Evolutionary conservation across 1,140 invertebrate species (phyloP).

Genomic region (Sweltsa coloradensis): DNA sequence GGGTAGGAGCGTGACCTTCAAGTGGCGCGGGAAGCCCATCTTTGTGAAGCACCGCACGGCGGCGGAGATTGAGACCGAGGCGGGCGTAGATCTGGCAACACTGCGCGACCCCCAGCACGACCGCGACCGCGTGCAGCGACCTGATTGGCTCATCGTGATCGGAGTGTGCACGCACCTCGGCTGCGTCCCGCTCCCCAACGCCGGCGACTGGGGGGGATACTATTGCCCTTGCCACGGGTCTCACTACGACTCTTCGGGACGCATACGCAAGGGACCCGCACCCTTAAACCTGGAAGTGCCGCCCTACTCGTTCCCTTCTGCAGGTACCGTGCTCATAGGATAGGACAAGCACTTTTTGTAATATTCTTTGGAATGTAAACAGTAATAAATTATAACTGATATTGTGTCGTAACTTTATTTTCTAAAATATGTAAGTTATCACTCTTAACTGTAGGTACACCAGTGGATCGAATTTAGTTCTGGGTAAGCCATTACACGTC

Average conservation of each 20-base stretch:
- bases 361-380: no score
- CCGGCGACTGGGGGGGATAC: slow-evolving; percentile 52
- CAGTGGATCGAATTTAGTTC: no score
- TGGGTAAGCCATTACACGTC: no score
- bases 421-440: no score
- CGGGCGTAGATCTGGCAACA: slow-evolving; percentile 33
- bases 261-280: slow-evolving; percentile 57
- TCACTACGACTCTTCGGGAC: slow-evolving; percentile 54
- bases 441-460: no score
- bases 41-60: slow-evolving; percentile 48
- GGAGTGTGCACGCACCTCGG: slow-evolving; percentile 63
- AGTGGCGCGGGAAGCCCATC: slow-evolving; percentile 58
- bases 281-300: slow-evolving; percentile 55
- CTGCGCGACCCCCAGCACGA: slow-evolving; percentile 51
- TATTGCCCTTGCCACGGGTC: slow-evolving; percentile 64
- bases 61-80: slow-evolving; percentile 42
- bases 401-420: no score
- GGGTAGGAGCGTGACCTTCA: slow-evolving; percentile 45
- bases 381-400: no score
- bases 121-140: slow-evolving; percentile 34
- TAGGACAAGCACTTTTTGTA: background rate
- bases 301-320: slow-evolving; percentile 38
- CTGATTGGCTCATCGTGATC: slow-evolving; percentile 50
- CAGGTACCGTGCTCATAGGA: no score
- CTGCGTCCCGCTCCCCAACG: no score